phyloP scores from a whole-genome alignment of 2,797 vertebrate genomes.

The Aldrovandia affinis region DNA sequence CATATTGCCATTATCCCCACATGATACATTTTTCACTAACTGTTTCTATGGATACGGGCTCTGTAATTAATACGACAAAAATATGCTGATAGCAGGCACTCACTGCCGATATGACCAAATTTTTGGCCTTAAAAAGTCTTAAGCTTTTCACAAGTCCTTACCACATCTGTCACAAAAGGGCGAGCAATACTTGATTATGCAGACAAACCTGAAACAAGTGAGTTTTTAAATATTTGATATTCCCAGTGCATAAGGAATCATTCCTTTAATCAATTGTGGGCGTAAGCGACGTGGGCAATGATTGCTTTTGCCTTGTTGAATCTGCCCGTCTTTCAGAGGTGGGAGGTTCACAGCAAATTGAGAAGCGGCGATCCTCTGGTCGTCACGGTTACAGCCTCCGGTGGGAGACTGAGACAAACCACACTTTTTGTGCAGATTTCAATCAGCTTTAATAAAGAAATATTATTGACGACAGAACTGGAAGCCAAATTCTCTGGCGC shows the following conservation, averaged over 20 bases:
- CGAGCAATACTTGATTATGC: not conserved
- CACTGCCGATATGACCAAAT: not conserved
- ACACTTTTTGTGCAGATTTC: not conserved
- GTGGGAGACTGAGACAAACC: not conserved
- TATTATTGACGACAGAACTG: too few relatives aligned
- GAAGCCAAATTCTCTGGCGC: too few relatives aligned
- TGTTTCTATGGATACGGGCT: constrained; percentile 2
- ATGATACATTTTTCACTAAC: not conserved
- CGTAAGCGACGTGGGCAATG: not conserved
- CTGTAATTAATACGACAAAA: not conserved
- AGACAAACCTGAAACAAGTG: not conserved
- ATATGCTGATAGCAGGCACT: not conserved
- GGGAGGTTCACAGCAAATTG: not conserved
- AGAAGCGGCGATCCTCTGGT: not conserved
- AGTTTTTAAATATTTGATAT: not conserved
- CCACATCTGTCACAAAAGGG: not conserved
- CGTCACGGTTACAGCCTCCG: not conserved
- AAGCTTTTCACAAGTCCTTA: too few relatives aligned
- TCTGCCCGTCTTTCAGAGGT: not conserved
- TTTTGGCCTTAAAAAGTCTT: too few relatives aligned
- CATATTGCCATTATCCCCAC: not conserved
- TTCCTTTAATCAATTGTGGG: not conserved
- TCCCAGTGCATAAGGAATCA: not conserved
- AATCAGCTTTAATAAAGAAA: not conserved
- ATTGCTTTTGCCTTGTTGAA: not conserved